Base-by-base conservation (phyloP, 2,888 invertebrate species). In the Spisula solida region DNA sequence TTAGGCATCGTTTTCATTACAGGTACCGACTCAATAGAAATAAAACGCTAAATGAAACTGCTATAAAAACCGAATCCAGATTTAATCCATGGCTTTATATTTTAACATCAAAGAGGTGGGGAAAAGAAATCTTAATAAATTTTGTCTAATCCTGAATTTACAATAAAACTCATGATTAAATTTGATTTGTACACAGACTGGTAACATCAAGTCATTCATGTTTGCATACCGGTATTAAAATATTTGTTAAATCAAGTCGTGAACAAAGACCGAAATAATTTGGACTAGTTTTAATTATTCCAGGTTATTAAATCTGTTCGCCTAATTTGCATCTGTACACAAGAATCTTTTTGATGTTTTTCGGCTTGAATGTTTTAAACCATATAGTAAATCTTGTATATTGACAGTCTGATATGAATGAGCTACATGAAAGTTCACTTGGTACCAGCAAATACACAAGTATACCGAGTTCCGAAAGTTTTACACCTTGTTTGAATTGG, bases 81-180 rank as follows among this genome's bases (percentile, higher is more conserved):
- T 88, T 60, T 84, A 51, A 60, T 84, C 80, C 60, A 10, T 6
- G 66, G 55, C 80, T 84, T 84, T 79, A 83, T 80, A 47, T 78
- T 51, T 66, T 29, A 66, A 88, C 83, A 88, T 88, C 87, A 88
- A 88, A 88, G 87, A 29, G 51, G 80, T 48, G 87, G 83, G 34
- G 83, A 79, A 88, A 80, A 81, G 87, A 88, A 84, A 80, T 66
- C 60, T 79, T 60, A 79, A 88, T 80, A 84, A 84, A 83, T 84
- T 41, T 66, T 60, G 25, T 84, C 47, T 84, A 88, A 88, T 88
- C 87, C 87, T 8, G 60, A 34, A 34, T 78, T 75, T 80, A 78
- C 78, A 80, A 85, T 85, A 56, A 85, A 78, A 51, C 78, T 79
- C 80, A 84, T 88, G 82, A 51, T 34, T 75, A 75, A 34, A 34